These are phyloP conservation scores for Ptychochromis oligacanthus DNA, from an alignment of 2,113 vertebrate species.

Conservation along the genomic window DNA sequence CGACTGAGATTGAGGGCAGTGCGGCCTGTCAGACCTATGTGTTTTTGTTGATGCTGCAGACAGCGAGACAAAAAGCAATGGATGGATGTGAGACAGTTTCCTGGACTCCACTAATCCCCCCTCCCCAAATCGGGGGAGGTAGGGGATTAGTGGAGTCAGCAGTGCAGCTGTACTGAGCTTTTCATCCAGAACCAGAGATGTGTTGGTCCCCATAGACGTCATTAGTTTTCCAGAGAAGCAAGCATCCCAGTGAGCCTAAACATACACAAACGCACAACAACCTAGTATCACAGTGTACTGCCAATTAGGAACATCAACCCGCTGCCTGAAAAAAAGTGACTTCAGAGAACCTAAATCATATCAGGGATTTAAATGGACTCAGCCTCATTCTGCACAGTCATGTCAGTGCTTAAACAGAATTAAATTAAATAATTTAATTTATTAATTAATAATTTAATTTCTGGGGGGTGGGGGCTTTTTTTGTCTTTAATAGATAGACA, in stretches of 20 bases:
- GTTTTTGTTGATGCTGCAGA: constrained; percentile 56
- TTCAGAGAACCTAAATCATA: constrained; percentile 17
- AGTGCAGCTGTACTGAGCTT: constrained; percentile 11
- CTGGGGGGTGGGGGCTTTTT: too few species aligned
- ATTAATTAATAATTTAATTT: too few species aligned
- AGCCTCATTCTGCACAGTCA: constrained; percentile 21
- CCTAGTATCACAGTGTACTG: neutral
- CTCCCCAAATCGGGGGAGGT: neutral
- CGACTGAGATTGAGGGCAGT: neutral
- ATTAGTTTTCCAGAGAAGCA: neutral
- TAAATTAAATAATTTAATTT: too few species aligned
- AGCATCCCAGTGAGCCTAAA: neutral
- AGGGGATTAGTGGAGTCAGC: constrained; percentile 59
- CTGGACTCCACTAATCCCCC: neutral
- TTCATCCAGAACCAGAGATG: constrained; percentile 9
- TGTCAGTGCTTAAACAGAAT: neutral
- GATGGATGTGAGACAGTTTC: neutral
- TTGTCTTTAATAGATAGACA: too few species aligned
- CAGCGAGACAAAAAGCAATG: constrained; percentile 24
- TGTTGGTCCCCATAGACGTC: neutral
- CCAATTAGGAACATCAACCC: neutral
- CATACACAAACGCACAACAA: neutral
- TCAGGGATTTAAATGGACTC: constrained; percentile 31
- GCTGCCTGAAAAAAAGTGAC: neutral
- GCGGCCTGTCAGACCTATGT: neutral